A percentile compares a stretch with the other conserved stretches of the same genome.
These are phyloP conservation scores for Drosophila erecta DNA, from an alignment of 1,140 invertebrate species.

Conservation along the genomic window DNA sequence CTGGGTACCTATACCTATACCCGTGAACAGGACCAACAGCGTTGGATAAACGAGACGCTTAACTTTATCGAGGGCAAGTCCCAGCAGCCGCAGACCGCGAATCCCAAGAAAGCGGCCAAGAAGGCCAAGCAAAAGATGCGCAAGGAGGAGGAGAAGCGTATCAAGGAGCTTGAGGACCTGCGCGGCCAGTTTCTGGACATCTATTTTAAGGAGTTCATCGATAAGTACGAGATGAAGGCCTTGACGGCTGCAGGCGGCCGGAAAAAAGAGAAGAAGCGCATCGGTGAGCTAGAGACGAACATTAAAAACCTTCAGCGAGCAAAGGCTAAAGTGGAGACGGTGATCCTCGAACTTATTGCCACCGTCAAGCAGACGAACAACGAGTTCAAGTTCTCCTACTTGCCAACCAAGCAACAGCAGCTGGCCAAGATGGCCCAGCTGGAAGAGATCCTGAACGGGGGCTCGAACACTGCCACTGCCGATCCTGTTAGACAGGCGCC, in stretches of 20 bases:
- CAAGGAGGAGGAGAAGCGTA: conserved; percentile 81
- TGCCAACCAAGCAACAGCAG: conserved; percentile 83
- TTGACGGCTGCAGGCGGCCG: conserved; percentile 71
- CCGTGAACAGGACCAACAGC: conserved; percentile 64
- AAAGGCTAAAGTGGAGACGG: conserved; percentile 78
- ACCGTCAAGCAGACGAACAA: conserved; percentile 78
- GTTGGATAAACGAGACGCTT: conserved; percentile 80
- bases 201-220: conserved; percentile 82
- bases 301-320: conserved; percentile 81
- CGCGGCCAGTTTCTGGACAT: conserved; percentile 80
- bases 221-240: conserved; percentile 76
- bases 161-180: conserved; percentile 78
- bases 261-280: conserved; percentile 82
- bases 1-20: conserved; percentile 69
- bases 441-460: conserved; percentile 58
- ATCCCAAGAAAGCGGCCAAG: conserved; percentile 82
- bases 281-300: conserved; percentile 76
- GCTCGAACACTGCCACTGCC: conserved; percentile 2
- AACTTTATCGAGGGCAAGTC: conserved; percentile 82
- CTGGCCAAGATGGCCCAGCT: conserved; percentile 69
- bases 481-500: conserved; percentile 1
- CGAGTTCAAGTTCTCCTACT: conserved; percentile 82
- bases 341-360: conserved; percentile 79
- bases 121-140: conserved; percentile 82
- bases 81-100: conserved; percentile 71